Evolutionary conservation across 2,888 invertebrate species (phyloP).

Genomic region (Drosophila mulleri): DNA sequence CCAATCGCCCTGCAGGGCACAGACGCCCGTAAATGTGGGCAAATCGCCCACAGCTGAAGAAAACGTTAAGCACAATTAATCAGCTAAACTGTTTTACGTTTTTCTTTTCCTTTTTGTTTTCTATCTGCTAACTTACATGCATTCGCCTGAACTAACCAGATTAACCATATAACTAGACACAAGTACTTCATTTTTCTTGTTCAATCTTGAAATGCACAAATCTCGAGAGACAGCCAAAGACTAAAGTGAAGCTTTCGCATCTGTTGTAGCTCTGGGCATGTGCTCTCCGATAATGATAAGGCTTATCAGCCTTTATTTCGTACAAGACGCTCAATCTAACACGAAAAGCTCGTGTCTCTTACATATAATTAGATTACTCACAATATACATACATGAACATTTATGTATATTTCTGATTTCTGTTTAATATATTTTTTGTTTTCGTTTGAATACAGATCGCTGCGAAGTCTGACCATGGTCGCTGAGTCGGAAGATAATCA

Average conservation of each 20-base stretch:
- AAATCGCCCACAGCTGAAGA: conserved; percentile 45
- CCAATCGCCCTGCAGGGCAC: conserved; percentile 70
- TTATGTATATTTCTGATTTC: conserved; percentile 3
- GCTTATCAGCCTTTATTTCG: conserved; percentile 34
- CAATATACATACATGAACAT: not conserved
- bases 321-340: conserved; percentile 36
- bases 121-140: conserved; percentile 41
- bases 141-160: conserved; percentile 40
- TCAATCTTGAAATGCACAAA: conserved; percentile 15
- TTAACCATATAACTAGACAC: conserved; percentile 42
- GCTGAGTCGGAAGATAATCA: conserved; percentile 77
- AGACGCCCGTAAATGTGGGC: conserved; percentile 63
- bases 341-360: conserved; percentile 36
- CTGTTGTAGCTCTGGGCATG: conserved; percentile 14
- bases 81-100: not conserved
- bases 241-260: conserved; percentile 30
- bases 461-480: conserved; percentile 84
- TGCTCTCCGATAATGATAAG: conserved; percentile 28
- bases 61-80: conserved; percentile 8
- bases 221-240: conserved; percentile 28
- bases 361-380: conserved; percentile 21
- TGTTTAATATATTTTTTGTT: conserved; percentile 25
- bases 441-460: conserved; percentile 74
- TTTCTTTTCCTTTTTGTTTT: too few relatives aligned
- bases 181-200: conserved; percentile 51